Conservation (phyloP, 2,113 vertebrate species). For the Meriones unguiculatus region DNA sequence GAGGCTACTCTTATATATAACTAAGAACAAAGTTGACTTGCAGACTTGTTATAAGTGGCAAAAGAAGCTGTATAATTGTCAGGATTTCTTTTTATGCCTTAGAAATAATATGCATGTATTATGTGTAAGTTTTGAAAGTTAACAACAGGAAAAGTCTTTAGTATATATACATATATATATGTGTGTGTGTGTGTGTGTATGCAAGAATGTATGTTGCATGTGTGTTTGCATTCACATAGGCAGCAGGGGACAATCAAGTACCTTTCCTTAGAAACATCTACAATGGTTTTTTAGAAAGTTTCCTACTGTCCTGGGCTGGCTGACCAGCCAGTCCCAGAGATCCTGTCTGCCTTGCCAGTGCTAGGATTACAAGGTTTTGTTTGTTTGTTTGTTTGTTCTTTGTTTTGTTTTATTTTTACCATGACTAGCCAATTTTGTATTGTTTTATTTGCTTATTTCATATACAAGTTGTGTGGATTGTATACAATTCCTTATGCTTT, state of each 20-base stretch:
- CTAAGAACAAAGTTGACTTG: conserved; percentile 10
- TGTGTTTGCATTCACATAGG: background rate
- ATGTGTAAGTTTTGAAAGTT: background rate
- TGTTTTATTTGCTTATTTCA: background rate
- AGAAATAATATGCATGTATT: conserved; percentile 13
- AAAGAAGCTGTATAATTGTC: background rate
- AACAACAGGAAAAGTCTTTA: background rate
- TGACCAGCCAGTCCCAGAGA: background rate
- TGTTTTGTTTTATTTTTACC: background rate
- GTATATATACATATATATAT: background rate
- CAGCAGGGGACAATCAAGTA: too few relatives aligned
- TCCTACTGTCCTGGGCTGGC: background rate
- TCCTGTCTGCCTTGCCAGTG: background rate
- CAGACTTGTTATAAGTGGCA: background rate
- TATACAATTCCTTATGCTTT: too few relatives aligned
- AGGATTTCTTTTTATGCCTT: conserved; percentile 28
- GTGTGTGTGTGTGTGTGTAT: background rate
- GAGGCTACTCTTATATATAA: background rate
- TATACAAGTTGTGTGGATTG: background rate
- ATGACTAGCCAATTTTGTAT: background rate
- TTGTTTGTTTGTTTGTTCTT: too few relatives aligned
- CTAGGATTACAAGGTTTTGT: background rate
- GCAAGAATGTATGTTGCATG: background rate
- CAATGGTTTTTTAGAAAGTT: background rate
- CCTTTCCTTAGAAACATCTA: background rate